Evolutionary conservation across 2,888 invertebrate species (phyloP), one percentile per base, ranked within the genome.

Genomic region (Drosophila yooni): DNA sequence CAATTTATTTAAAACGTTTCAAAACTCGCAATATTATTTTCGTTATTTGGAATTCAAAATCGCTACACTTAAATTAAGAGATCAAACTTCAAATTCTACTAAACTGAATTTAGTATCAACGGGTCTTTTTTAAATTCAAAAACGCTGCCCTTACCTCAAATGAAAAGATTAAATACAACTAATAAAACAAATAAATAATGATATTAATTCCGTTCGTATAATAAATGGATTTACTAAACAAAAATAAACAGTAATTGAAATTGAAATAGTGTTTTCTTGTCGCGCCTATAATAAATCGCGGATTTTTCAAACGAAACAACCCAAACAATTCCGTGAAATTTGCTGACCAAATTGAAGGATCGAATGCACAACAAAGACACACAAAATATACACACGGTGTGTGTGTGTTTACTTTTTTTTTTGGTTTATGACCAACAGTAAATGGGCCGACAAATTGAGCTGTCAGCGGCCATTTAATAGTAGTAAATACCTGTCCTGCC

Each of bases 231-330:
- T 54, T 33, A 18, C 50, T 53, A 40, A 25, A 33, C 13, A 13
- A 50, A 71, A 54, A 63, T 13, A 51, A 53, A 57, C 50, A 18
- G 15, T 29, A 53, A 46, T 43, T 18, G 11, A 38, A 27, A 18
- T n/a, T 7, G 7, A 29, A 13, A 40, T 60, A 61, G 51, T 80
- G 71, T 79, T 81, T 75, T 60, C 53, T 46, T 63, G 76, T 81
- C 89, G 88, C 89, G 89, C 84, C 90, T 86, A 75, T 81, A 81
- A 79, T 89, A 89, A 88, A 83, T 74, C 66, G 52, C 61, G 73
- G 77, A 75, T 71, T 74, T 70, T 83, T 82, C 81, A 61, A 77
- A 74, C 63, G 80, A 79, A 82, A 64, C 52, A 82, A 64, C 53
- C 29, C 54, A 59, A 70, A 40, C 50, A 68, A 27, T 88, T 88